These are phyloP conservation scores for Huso huso DNA, from an alignment of 2,797 vertebrate genomes.

Conservation along the genomic window DNA sequence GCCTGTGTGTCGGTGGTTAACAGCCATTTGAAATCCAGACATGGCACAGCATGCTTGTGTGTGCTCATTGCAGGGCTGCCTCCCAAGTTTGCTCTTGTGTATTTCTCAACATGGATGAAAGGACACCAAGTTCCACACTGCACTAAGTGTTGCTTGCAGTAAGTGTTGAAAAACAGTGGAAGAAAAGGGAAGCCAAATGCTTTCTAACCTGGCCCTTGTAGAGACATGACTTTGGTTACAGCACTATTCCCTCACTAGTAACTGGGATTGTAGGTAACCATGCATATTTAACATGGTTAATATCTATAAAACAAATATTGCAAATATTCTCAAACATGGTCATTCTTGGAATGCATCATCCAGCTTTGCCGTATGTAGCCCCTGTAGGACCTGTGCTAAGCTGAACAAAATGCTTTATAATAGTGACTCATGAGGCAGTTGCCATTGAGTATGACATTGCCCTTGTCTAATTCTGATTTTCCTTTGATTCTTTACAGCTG, in stretches of 20 bases:
- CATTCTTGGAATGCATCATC: too few species aligned
- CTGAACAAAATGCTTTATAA: too few species aligned
- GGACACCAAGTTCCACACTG: neutral
- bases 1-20: too few species aligned
- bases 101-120: neutral
- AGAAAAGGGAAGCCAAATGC: neutral
- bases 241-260: too few species aligned
- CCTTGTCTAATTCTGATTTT: constrained; percentile 8
- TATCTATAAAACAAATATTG: too few species aligned
- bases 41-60: neutral
- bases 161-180: neutral
- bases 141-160: too few species aligned
- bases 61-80: neutral
- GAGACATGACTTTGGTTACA: too few species aligned
- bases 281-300: too few species aligned
- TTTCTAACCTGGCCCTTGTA: too few species aligned
- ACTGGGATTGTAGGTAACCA: too few species aligned
- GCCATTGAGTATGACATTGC: neutral
- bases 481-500: constrained; percentile 56
- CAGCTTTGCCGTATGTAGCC: too few species aligned
- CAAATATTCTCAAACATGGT: too few species aligned
- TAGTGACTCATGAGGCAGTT: neutral
- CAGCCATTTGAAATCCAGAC: neutral
- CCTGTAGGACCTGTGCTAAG: neutral
- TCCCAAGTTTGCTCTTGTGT: neutral